Percentiles rank a stretch among this genome's conserved stretches.
phyloP scores from a whole-genome alignment of 2,888 invertebrate genomes.

The Pyrrhosoma nymphula region DNA sequence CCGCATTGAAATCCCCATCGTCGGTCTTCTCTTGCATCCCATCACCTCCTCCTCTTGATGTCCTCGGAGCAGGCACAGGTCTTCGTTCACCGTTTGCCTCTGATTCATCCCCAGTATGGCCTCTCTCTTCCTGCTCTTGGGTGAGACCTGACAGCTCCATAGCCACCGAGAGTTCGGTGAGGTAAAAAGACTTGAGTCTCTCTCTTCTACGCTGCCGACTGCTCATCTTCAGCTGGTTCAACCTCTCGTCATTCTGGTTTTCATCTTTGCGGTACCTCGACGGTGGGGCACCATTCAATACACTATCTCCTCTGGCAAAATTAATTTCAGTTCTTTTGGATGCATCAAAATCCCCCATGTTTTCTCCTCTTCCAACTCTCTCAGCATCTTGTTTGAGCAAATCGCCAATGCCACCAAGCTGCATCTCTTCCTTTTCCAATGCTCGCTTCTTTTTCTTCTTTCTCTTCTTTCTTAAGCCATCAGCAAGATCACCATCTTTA shows the following conservation, averaged over 20 bases:
- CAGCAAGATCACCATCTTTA: not conserved
- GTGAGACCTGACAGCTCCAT: conserved; percentile 38
- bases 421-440: not conserved
- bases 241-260: not conserved
- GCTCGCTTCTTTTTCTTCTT: not conserved
- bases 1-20: not conserved
- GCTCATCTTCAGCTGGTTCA: conserved; percentile 25
- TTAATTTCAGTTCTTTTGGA: not conserved
- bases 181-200: conserved; percentile 36
- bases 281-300: not conserved
- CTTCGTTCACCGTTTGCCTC: not conserved
- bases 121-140: not conserved
- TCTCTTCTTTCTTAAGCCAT: not conserved
- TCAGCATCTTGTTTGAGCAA: not conserved
- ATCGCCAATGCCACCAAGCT: not conserved
- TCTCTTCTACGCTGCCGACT: conserved; percentile 30
- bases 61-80: conserved; percentile 48
- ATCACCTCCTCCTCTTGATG: not conserved
- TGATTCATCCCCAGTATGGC: not conserved
- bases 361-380: not conserved
- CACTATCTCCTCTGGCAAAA: not conserved
- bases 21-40: no score
- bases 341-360: not conserved
- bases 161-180: not conserved
- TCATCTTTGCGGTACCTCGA: not conserved